Percentiles rank a stretch among this genome's conserved stretches.
These are phyloP conservation scores for Cirrhinus mrigala DNA, from an alignment of 2,797 vertebrate species.

Conservation along the genomic window DNA sequence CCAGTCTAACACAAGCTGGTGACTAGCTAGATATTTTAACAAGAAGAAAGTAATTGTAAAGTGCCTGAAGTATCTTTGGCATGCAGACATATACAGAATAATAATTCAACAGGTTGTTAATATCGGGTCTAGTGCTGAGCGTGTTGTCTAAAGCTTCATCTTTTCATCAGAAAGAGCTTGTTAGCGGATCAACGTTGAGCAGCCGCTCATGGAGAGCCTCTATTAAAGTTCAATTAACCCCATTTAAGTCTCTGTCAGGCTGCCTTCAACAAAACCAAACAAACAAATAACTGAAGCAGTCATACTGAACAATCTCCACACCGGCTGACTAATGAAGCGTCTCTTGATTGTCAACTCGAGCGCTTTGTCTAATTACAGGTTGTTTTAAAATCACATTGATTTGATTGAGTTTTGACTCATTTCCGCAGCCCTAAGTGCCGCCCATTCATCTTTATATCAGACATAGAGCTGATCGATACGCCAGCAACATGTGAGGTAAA, in stretches of 20 bases:
- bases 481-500: conserved; percentile 33
- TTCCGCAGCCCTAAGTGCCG: not conserved
- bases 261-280: conserved; percentile 17
- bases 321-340: not conserved
- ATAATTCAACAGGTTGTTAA: not conserved
- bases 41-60: not conserved
- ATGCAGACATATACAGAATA: not conserved
- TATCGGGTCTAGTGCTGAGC: not conserved
- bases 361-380: conserved; percentile 16
- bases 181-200: conserved; percentile 20
- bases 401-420: conserved; percentile 1
- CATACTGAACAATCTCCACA: not conserved
- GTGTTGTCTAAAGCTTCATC: not conserved
- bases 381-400: conserved; percentile 20
- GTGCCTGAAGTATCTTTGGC: not conserved
- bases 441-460: conserved; percentile 32
- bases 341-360: not conserved
- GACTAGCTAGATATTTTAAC: not conserved
- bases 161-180: not conserved
- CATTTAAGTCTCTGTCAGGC: conserved; percentile 25
- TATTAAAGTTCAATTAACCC: conserved; percentile 38
- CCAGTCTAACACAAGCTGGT: not conserved
- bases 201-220: not conserved
- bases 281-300: not conserved
- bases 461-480: conserved; percentile 23